Percentiles rank a stretch among this genome's conserved stretches.
Conservation (phyloP, 1,140 invertebrate genomes). For the Hycleus cichorii region DNA sequence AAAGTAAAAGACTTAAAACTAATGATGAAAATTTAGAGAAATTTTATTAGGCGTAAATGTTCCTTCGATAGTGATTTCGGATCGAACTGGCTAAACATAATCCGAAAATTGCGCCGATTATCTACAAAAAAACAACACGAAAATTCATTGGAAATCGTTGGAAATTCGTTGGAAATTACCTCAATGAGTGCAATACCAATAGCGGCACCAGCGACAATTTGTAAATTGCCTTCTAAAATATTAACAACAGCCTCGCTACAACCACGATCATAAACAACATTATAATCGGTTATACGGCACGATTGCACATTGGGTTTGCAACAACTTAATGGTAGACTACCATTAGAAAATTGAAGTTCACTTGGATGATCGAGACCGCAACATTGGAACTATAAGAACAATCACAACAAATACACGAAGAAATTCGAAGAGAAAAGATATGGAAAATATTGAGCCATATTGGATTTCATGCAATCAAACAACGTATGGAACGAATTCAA, state of each 20-base stretch:
- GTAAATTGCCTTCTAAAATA: too few relatives aligned
- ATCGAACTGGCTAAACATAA: conserved; percentile 38
- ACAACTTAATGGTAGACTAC: conserved; percentile 22
- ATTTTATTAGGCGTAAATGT: conserved; percentile 25
- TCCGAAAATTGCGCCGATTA: conserved; percentile 36
- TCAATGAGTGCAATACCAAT: too few relatives aligned
- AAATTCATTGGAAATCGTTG: too few relatives aligned
- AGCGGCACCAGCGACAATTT: too few relatives aligned
- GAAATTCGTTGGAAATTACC: too few relatives aligned
- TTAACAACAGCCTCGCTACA: background rate
- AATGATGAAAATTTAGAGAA: background rate
- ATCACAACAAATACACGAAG: background rate
- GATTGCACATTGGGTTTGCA: conserved; percentile 13
- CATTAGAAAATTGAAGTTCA: conserved; percentile 28
- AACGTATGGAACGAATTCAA: too few relatives aligned
- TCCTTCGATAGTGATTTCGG: conserved; percentile 34
- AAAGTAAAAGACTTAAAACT: conserved; percentile 2
- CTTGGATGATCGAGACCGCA: conserved; percentile 52
- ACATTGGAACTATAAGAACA: conserved; percentile 42
- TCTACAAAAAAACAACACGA: conserved; percentile 33
- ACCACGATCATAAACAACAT: background rate
- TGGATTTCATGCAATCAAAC: too few relatives aligned
- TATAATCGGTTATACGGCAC: conserved; percentile 8
- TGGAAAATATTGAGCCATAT: too few relatives aligned
- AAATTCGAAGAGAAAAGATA: background rate